Base-by-base conservation (phyloP, 2,797 vertebrate species). In the Ctenopoma kingsleyae region DNA sequence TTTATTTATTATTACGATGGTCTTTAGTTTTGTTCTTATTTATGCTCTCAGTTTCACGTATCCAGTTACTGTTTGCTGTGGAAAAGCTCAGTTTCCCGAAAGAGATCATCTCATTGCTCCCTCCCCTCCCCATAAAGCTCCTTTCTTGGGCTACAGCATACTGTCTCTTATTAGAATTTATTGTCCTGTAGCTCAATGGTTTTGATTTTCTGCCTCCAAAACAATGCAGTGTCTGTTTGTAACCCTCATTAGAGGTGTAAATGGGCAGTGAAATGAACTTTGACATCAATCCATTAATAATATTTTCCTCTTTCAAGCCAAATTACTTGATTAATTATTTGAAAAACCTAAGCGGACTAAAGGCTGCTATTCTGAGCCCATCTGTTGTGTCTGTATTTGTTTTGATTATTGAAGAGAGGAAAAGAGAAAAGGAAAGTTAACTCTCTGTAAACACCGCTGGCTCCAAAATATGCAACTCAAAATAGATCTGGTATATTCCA, bases 41-140 rank as follows among this genome's bases (percentile, higher is more conserved):
- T 82, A 81, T 80, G 41, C 58, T 56, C 65, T 63, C 54, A 47
- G 43, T 71, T 71, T 77, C 71, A 61, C 53, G 76, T 80, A 85
- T 89, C 84, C 44, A 12, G 84, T 90, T 90, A 85, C 82, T 74
- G 47, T 81, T 83, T 65, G 67, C 80, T 36, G 68, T 55, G 22
- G 77, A 81, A 84, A 88, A 87, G 76, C 80, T 88, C 76, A 53
- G 70, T 87, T 89, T 91, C 89, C 86, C 72, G 74, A 87, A 76
- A 88, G 82, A 81, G 83, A 85, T 81, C 84, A 80, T 87, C 80
- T 88, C 51, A 66, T 81, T 78, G 84, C 81, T 76, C 79, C 70
- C 57, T 56, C 59, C 47, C 81, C 83, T 78, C 59, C 59, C 66
- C 48, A 73, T 64, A 78, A 85, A 79, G 61, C 78, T 55, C 41